These are phyloP conservation scores for Tympanoctomys barrerae DNA, from an alignment of 2,797 vertebrate species.

Conservation along the genomic window DNA sequence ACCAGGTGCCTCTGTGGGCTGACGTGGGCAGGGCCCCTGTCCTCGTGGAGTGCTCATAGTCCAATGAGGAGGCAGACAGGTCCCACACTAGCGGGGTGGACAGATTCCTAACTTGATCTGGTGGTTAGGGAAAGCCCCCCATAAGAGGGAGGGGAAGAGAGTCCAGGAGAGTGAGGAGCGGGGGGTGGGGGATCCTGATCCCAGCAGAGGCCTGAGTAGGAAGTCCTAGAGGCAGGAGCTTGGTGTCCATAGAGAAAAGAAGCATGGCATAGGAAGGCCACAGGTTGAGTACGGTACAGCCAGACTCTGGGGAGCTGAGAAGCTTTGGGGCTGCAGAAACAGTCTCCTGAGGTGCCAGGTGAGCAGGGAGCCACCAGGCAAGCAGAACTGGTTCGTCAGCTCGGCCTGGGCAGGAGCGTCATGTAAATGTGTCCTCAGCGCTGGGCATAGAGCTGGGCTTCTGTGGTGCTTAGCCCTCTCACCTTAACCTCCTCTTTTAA, in stretches of 20 bases:
- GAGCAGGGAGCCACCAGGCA: not conserved
- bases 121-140: not conserved
- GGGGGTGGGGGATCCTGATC: not conserved
- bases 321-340: not conserved
- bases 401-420: not conserved
- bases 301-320: not conserved
- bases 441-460: not conserved
- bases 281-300: not conserved
- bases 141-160: not conserved
- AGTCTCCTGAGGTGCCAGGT: not conserved
- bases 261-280: not conserved
- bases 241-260: not conserved
- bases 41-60: not conserved
- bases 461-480: too few species aligned
- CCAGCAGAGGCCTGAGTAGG: not conserved
- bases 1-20: not conserved
- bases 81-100: not conserved
- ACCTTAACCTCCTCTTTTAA: not conserved
- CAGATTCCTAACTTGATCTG: not conserved
- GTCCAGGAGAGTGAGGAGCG: not conserved
- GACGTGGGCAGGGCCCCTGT: not conserved
- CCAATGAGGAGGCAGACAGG: too few species aligned
- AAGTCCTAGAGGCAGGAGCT: not conserved
- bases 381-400: not conserved
- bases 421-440: fast-evolving